Base-by-base conservation (phyloP, 2,113 vertebrate genomes). In the Oncorhynchus gorbuscha region DNA sequence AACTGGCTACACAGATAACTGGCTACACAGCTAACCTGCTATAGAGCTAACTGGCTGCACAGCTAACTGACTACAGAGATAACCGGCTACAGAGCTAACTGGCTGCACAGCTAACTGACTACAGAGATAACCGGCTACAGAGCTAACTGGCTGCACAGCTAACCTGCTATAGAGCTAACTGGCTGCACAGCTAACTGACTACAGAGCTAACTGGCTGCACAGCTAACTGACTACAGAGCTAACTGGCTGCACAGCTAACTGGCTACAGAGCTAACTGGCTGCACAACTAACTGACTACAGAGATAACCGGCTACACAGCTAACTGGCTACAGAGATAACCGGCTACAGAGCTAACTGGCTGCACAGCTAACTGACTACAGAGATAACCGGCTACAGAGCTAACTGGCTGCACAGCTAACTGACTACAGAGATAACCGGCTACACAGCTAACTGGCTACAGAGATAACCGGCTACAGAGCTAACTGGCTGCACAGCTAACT, bases 371-470 rank as follows among this genome's bases (percentile, higher is more conserved):
- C 26, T 26, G 26, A 2, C 26, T 26, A 2, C 26, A 26, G 1
- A 26, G 26, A 1, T 26, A 26, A 1, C 35, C 1, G 74, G 8
- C 18, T 73, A 0, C 9, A 26, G 4, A 20, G 20, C 4, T 35
- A 35, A 6, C 32, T 35, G 32, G 32, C 32, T 35, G 1, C 32
- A 35, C 1, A 35, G 32, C 4, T 35, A 35, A 1, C 39, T 89
- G 89, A 86, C 91, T 90, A 91, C 93, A 90, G 89, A 94, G 32
- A 5, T 70, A 70, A 70, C 39, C 89, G 89, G 87, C 90, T 90
- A 91, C 93, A 90, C 89, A 94, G 94, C 78, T 92, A 35, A 1
- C 32, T 6, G 74, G 18, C 18, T 74, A 0, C 5, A 35, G 0
- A 7, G 32, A 1, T 35, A 35, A 7, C 32, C 0, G 5, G 32